Base-by-base conservation (phyloP, 2,888 invertebrate species). In the Ormyrus labotus region DNA sequence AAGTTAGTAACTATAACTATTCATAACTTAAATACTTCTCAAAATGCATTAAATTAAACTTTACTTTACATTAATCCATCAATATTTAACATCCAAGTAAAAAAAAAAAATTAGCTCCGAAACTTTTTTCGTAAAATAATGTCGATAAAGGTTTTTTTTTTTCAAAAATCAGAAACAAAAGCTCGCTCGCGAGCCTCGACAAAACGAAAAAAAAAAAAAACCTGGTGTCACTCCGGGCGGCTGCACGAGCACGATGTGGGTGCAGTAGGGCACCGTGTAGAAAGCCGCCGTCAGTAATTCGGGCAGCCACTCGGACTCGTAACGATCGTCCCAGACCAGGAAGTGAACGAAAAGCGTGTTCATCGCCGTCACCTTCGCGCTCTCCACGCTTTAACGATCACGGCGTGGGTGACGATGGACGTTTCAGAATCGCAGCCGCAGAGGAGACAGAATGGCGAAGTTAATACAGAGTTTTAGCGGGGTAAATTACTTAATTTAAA, bases 301-400 rank as follows among this genome's bases (percentile, higher is more conserved):
- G 70, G 86, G 84, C 57, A 92, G 84, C 83, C 92, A 92, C 0
- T 83, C 67, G 5, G 85, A 87, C 84, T 92, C 65, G 70, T 78
- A 78, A 50, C 74, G 92, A 0, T 88, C 86, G 81, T 93, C 91
- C 93, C 93, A 94, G 68, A 93, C 92, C 10, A 93, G 86, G 81
- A 94, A 87, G 85, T 94, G 93, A 61, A 95, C 87, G 90, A 94
- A 95, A 61, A 94, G 86, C 0, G 93, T 92, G 86, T 94, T 94
- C 10, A 92, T 89, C 34, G 92, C 87, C 64, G 90, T 92, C 45
- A 92, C 87, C 64, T 90, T 92, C 82, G 93, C 85, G 72, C 92
- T 91, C 71, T 90, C 87, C 9, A 91, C 80, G 83, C 93, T 93
- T 34, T 4, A 4, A 34, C 34, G 34, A 4, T 34, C 3, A 0